phyloP scores from a whole-genome alignment of 1,140 invertebrate species.

The Pseudobourletiella spinata region DNA sequence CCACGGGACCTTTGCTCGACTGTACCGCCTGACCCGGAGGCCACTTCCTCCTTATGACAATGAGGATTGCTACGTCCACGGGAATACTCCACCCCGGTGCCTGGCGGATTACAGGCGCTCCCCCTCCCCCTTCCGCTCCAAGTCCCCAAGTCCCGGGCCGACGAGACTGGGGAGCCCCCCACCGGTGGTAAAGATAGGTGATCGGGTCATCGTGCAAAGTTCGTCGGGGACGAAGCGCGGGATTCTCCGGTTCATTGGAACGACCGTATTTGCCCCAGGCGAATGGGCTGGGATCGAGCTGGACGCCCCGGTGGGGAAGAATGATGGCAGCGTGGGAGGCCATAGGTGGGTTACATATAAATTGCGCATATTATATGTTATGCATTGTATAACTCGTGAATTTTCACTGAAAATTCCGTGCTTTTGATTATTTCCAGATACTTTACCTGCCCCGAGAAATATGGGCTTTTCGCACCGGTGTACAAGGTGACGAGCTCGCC shows the following conservation, averaged over 20 bases:
- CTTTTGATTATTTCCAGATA: too few species aligned
- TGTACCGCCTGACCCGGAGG: conserved; percentile 71
- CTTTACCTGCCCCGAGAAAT: conserved; percentile 81
- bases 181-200: conserved; percentile 48
- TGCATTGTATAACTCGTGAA: too few species aligned
- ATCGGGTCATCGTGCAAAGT: conserved; percentile 80
- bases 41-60: conserved; percentile 44
- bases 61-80: not conserved
- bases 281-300: conserved; percentile 87
- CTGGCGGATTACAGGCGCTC: not conserved
- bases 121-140: conserved; percentile 32
- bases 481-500: conserved; percentile 76
- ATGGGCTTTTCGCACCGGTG: conserved; percentile 84
- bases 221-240: conserved; percentile 82
- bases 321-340: conserved; percentile 86
- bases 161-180: conserved; percentile 14
- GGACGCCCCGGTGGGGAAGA: conserved; percentile 86
- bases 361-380: too few species aligned
- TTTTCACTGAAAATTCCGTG: too few species aligned
- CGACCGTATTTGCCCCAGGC: conserved; percentile 68
- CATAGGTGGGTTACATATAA: too few species aligned
- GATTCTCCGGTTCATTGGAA: conserved; percentile 56
- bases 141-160: conserved; percentile 21
- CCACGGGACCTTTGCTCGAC: conserved; percentile 83
- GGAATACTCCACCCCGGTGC: not conserved